A percentile compares a stretch with the other conserved stretches of the same genome.
phyloP scores from a whole-genome alignment of 1,140 invertebrate genomes.

The Belonocnema kinseyi region DNA sequence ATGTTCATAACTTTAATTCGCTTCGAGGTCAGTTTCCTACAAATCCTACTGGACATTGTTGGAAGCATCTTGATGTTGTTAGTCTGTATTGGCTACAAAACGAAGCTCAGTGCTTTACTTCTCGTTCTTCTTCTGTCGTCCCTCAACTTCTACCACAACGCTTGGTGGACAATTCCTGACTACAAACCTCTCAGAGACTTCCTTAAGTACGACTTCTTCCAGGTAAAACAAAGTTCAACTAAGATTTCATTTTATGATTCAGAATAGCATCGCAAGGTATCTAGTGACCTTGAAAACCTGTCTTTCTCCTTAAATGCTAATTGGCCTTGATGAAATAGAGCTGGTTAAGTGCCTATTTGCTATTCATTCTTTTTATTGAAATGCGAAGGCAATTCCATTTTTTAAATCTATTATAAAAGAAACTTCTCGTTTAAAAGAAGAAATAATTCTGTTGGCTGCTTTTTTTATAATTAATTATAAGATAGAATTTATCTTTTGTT shows the following conservation, averaged over 20 bases:
- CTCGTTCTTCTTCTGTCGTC: conserved; percentile 92
- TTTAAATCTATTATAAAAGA: no score
- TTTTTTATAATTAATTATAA: no score
- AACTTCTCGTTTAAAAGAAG: no score
- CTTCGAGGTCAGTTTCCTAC: conserved; percentile 93
- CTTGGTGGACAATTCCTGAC: conserved; percentile 97
- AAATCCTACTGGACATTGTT: conserved; percentile 89
- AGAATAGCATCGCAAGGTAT: background rate
- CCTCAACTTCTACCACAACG: conserved; percentile 98
- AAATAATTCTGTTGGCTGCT: no score
- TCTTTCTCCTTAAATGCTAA: no score
- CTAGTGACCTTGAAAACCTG: no score
- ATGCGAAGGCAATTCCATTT: no score
- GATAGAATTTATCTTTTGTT: no score
- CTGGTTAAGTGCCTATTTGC: no score
- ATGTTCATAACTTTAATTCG: conserved; percentile 98
- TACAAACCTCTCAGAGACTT: conserved; percentile 98
- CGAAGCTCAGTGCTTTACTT: conserved; percentile 96
- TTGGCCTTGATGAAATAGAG: no score
- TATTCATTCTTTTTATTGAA: no score
- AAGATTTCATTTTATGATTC: conserved; percentile 25
- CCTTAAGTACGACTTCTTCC: conserved; percentile 99
- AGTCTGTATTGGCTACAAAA: conserved; percentile 98
- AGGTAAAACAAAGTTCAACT: conserved; percentile 79
- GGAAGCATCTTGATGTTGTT: conserved; percentile 96